Evolutionary conservation across 1,140 invertebrate species (phyloP).

Genomic region (Oreohelix idahoensis): DNA sequence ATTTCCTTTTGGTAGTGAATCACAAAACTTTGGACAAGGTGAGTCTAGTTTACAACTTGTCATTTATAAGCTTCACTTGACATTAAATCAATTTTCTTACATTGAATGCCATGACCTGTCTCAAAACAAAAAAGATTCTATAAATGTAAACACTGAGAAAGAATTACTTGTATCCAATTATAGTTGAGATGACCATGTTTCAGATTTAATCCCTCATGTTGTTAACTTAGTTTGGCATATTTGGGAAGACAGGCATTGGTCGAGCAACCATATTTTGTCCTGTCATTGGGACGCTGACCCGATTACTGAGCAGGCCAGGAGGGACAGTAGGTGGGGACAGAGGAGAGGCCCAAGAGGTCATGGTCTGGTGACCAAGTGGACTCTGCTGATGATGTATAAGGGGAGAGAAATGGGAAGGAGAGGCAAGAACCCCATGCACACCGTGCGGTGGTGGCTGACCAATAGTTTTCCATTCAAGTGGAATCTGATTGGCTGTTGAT

Average conservation of each 20-base stretch:
- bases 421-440: slow-evolving; percentile 13
- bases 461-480: slow-evolving; percentile 35
- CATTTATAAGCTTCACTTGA: too few relatives aligned
- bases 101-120: too few relatives aligned
- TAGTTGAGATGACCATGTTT: too few relatives aligned
- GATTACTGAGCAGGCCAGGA: slow-evolving; percentile 28
- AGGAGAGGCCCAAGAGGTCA: slow-evolving; percentile 34
- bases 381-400: slow-evolving; percentile 35
- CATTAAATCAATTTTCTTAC: too few relatives aligned
- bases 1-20: too few relatives aligned
- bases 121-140: too few relatives aligned
- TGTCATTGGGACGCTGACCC: slow-evolving; percentile 27
- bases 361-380: slow-evolving; percentile 16
- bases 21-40: too few relatives aligned
- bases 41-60: too few relatives aligned
- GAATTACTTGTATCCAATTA: too few relatives aligned
- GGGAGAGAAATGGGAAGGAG: slow-evolving; percentile 24
- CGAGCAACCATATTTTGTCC: slow-evolving; percentile 43
- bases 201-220: too few relatives aligned
- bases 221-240: slow-evolving; percentile 41
- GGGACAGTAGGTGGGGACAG: slow-evolving; percentile 41
- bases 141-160: too few relatives aligned
- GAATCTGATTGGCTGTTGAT: slow-evolving; percentile 30
- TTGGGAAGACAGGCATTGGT: slow-evolving; percentile 48
- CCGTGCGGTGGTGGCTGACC: slow-evolving; percentile 10